Percentiles rank a stretch among this genome's conserved stretches.
Conservation (phyloP, 2,888 invertebrate genomes). For the Blomia tropicalis region DNA sequence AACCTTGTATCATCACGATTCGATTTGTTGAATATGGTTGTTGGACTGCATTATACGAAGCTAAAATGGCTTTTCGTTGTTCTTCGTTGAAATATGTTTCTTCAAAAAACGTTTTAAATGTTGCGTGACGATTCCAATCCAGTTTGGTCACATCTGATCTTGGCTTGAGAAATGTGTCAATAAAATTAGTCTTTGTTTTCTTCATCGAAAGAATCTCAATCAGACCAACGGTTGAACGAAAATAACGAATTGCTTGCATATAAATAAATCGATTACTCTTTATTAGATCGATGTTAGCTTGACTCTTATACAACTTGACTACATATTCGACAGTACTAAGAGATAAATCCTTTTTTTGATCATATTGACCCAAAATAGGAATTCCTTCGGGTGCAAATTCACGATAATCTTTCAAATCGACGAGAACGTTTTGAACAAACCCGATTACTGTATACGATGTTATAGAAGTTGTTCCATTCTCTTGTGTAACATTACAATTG, state of each 20-base stretch:
- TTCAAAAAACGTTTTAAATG: background rate
- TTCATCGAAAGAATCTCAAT: background rate
- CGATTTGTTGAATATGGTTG: conserved; percentile 41
- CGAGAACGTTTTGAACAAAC: background rate
- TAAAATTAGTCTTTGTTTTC: background rate
- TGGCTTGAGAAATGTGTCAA: background rate
- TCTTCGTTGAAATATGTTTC: conserved; percentile 42
- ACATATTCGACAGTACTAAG: too few species aligned
- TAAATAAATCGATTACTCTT: too few species aligned
- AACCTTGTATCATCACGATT: conserved; percentile 63
- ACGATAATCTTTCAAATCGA: background rate
- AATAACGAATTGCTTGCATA: too few species aligned
- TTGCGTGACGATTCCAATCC: background rate
- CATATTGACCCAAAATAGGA: background rate
- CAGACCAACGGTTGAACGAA: background rate
- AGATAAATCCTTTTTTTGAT: too few species aligned
- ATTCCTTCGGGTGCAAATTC: background rate
- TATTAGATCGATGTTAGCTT: too few species aligned
- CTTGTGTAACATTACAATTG: background rate
- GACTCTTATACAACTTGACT: too few species aligned
- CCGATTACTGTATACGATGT: background rate
- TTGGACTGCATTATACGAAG: conserved; percentile 38
- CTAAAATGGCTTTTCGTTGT: conserved; percentile 48
- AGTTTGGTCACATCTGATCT: background rate
- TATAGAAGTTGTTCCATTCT: background rate